These are phyloP conservation scores for Piezodorus guildinii DNA, from an alignment of 1,140 invertebrate species.

Conservation along the genomic window DNA sequence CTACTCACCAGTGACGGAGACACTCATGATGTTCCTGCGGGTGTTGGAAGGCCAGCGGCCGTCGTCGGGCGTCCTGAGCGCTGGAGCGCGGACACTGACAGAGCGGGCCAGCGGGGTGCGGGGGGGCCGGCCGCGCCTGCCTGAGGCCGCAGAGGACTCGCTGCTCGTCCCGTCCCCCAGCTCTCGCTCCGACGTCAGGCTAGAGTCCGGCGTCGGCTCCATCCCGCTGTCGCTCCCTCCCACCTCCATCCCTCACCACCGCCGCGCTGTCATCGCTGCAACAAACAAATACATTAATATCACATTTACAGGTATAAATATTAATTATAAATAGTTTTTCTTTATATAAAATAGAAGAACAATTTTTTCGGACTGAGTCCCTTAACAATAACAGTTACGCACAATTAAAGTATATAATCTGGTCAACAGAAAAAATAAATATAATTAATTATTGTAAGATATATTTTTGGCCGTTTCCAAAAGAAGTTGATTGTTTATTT, in stretches of 20 bases:
- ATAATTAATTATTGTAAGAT: too few relatives aligned
- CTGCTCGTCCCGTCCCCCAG: conserved; percentile 31
- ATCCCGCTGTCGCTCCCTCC: conserved; percentile 57
- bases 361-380: too few relatives aligned
- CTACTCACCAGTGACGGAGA: neutral
- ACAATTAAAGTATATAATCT: too few relatives aligned
- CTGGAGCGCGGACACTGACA: neutral
- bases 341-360: too few relatives aligned
- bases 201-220: conserved; percentile 50
- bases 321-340: too few relatives aligned
- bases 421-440: too few relatives aligned
- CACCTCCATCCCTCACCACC: conserved; percentile 6
- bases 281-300: too few relatives aligned
- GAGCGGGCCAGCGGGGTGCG: neutral
- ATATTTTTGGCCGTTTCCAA: too few relatives aligned
- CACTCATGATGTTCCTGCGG: conserved; percentile 22
- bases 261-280: too few relatives aligned
- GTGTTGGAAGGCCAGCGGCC: conserved; percentile 47
- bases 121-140: conserved; percentile 32
- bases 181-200: conserved; percentile 40
- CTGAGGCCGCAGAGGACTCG: conserved; percentile 56
- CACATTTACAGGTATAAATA: too few relatives aligned
- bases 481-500: too few relatives aligned
- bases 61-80: conserved; percentile 36
- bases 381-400: too few relatives aligned